Base-by-base conservation (phyloP, 2,888 invertebrate genomes). In the Eristalis pertinax region DNA sequence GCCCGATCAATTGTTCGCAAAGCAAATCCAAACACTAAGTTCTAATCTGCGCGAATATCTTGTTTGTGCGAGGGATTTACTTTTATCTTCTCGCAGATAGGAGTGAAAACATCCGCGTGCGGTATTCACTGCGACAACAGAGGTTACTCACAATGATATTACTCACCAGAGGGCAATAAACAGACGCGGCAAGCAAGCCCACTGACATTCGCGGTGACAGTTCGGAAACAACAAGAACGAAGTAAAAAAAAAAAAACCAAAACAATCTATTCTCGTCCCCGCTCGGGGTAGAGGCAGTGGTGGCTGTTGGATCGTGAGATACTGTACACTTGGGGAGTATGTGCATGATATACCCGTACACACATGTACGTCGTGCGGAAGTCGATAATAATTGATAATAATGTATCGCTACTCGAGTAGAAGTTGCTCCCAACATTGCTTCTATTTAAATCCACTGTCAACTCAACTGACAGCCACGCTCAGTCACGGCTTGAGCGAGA, bases 331-430 rank as follows among this genome's bases (percentile, higher is more conserved):
- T n/a, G 50, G 41, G 22, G 22, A 60, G 35, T 64, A 58, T 64
- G 5, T 70, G 79, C 70, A 60, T 70, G 67, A 73, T 41, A 64
- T 76, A 19, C 64, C 32, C 43, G 22, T 22, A 60, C 60, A 32
- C 56, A 29, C 56, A n/a, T 62, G 74, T 8, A 7, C 19, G 19
- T 50, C 19, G 85, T 77, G 77, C 85, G 85, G 85, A 85, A 85
- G 85, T 85, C 69, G 64, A 73, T 81, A 85, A 85, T 85, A 81
- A 85, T 81, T 81, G 80, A 81, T 85, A 81, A 85, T 81, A 69
- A 76, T 32, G 29, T 62, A 70, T 75, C 62, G 63, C 56, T 63
- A 13, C 38, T 43, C 32, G 35, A 15, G 8, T 38, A 8, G n/a
- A 65, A 76, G 56, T 63, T 58, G 29, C 38, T 38, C 68, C 76